Evolutionary conservation across 1,140 invertebrate species (phyloP), one percentile per base, ranked within the genome.

Genomic region (Gryon sp.): DNA sequence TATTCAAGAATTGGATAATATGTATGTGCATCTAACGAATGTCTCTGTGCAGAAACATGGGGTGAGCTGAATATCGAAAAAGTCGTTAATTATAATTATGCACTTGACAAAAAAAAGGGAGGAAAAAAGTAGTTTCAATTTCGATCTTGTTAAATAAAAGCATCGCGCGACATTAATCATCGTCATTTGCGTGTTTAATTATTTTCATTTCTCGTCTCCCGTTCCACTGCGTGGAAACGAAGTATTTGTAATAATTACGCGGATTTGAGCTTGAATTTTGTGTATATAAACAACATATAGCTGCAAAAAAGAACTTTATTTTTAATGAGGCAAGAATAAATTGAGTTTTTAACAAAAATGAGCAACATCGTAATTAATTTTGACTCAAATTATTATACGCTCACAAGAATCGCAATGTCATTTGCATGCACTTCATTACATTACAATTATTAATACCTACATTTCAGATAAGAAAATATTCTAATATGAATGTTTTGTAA

Each of bases 41-140:
- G 95, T 96, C 0, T 93, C 95, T 26, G 94, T 96, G n/a, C 95
- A 96, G 87, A 95, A 95, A 86, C 94, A 95, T 82, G 94, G 94
- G 78, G 94, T 95, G 88, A 89, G 90, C 22, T 82, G 77, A 24
- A 69, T 68, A 63, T 60, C 18, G 43, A 45, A 46, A 30, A 16
- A 55, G 43, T 69, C 62, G 40, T 78, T 73, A 78, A 68, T 73
- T 78, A 73, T 63, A 77, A 72, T 77, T 77, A 66, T 4, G 12
- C 8, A n/a, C 15, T 12, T n/a, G 15, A 36, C 18, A 48, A 48
- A 48, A 36, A 52, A 63, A 30, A 41, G 12, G 26, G 16, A 14
- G 52, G 50, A 57, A 50, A 22, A 40, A 59, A 19, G 19, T 41
- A 41, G 34, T 32, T 57, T 50, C 73, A 57, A 53, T 62, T 55